Conservation (phyloP, 2,113 vertebrate species). For the Lamprotornis superbus region DNA sequence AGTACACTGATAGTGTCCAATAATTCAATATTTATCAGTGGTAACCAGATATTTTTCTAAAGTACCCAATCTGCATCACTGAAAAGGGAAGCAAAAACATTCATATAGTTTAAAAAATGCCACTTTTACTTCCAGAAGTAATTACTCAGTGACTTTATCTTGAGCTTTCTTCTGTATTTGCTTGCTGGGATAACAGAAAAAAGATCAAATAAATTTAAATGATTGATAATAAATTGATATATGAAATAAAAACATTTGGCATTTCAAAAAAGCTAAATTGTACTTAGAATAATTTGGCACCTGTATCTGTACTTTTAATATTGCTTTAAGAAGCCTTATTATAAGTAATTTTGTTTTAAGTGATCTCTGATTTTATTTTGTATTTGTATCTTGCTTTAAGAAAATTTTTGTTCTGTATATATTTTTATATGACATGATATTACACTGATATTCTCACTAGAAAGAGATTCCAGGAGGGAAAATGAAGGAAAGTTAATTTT, state of each 20-base stretch:
- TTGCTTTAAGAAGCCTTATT: neutral
- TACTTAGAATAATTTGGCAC: neutral
- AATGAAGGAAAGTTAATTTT: neutral
- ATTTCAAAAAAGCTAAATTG: neutral
- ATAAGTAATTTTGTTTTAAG: neutral
- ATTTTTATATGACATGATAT: neutral
- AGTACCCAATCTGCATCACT: neutral
- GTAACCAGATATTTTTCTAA: neutral
- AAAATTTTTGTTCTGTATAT: neutral
- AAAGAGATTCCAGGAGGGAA: rapidly evolving
- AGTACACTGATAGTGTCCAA: neutral
- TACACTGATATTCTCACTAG: neutral
- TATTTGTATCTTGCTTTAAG: neutral
- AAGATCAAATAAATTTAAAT: neutral
- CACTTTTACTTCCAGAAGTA: neutral
- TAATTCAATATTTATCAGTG: neutral
- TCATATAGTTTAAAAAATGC: neutral
- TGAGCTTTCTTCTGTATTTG: neutral
- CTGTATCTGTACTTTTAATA: neutral
- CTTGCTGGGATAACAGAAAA: neutral
- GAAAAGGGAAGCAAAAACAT: neutral
- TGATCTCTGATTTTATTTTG: neutral
- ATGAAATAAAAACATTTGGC: neutral
- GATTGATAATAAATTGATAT: neutral
- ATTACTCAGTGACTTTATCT: neutral